phyloP scores from a whole-genome alignment of 2,113 vertebrate species.

The Anser cygnoides region DNA sequence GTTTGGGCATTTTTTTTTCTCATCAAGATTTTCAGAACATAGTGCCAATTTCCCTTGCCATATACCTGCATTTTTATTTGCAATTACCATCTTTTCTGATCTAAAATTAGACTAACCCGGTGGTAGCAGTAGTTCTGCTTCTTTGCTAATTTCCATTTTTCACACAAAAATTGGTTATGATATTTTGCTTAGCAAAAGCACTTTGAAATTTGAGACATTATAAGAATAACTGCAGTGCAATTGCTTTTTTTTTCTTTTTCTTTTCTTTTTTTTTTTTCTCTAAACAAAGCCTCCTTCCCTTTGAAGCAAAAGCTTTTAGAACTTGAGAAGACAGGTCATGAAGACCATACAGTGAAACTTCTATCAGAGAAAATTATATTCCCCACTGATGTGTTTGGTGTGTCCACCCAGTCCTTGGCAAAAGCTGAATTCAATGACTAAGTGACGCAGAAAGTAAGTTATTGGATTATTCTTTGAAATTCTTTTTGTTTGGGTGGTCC shows the following conservation, averaged over 20 bases:
- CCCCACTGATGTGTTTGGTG: background rate
- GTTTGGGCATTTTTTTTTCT: background rate
- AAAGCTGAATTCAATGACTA: background rate
- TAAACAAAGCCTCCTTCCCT: background rate
- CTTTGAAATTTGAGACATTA: background rate
- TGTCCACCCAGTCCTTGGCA: background rate
- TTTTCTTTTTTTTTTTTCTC: background rate
- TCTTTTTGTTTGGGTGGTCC: background rate
- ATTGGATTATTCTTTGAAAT: background rate
- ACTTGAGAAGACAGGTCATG: background rate
- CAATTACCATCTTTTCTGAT: background rate
- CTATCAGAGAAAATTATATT: background rate
- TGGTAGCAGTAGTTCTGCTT: background rate
- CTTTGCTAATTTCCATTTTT: conserved; percentile 15
- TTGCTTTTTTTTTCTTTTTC: background rate
- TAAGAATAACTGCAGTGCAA: background rate
- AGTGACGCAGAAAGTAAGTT: background rate
- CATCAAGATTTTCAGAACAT: background rate
- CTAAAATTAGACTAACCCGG: background rate
- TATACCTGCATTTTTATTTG: background rate
- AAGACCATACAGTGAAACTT: background rate
- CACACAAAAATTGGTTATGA: background rate
- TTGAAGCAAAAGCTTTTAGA: background rate
- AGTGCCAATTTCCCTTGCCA: background rate
- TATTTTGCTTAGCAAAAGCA: background rate